These are phyloP conservation scores for Punctoribates punctum DNA, from an alignment of 2,888 invertebrate genomes.

Conservation along the genomic window DNA sequence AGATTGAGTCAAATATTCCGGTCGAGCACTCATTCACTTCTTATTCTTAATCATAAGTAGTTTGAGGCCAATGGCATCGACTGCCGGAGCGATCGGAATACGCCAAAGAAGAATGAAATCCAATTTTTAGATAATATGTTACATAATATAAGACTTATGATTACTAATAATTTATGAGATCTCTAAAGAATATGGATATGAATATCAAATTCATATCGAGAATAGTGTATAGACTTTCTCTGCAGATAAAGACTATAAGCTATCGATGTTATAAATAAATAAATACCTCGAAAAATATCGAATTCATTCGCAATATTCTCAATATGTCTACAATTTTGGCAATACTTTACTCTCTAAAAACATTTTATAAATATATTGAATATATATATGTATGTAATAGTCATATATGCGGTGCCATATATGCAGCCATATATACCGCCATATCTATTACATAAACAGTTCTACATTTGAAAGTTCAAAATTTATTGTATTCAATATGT, in stretches of 20 bases:
- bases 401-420: not conserved
- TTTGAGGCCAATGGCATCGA: not conserved
- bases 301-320: no score
- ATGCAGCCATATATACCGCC: not conserved
- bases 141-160: not conserved
- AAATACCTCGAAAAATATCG: no score
- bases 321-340: no score
- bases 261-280: no score
- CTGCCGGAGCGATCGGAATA: not conserved
- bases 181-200: not conserved
- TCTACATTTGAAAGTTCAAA: not conserved
- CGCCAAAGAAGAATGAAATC: not conserved
- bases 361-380: no score
- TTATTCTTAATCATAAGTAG: not conserved
- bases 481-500: constrained; percentile 5
- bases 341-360: no score
- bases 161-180: not conserved
- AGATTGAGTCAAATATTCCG: not conserved
- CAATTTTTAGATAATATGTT: not conserved
- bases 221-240: not conserved
- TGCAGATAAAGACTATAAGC: no score
- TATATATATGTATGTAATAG: not conserved
- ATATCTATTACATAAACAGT: not conserved
- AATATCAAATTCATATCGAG: not conserved
- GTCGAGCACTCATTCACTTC: not conserved